These are phyloP conservation scores for Bombus polaris DNA, from an alignment of 1,140 invertebrate genomes.

Conservation along the genomic window DNA sequence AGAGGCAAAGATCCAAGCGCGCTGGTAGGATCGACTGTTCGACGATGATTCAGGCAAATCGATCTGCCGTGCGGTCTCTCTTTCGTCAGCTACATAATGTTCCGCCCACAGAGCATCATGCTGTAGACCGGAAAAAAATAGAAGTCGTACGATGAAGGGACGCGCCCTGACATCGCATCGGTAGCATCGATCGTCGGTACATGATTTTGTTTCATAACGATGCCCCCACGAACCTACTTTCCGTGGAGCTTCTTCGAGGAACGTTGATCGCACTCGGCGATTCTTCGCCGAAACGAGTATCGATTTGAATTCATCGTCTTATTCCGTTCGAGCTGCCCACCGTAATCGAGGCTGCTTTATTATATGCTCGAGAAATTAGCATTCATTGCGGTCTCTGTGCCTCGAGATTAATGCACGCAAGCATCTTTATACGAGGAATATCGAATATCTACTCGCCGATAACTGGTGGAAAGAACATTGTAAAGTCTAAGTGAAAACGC, in stretches of 20 bases:
- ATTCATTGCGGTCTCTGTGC: too few species aligned
- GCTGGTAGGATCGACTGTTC: conserved; percentile 30
- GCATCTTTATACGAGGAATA: too few species aligned
- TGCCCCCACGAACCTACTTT: too few species aligned
- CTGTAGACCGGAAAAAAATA: conserved; percentile 2
- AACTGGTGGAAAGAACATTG: too few species aligned
- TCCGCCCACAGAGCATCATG: conserved; percentile 28
- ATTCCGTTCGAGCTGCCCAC: too few species aligned
- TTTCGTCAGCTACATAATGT: conserved; percentile 51
- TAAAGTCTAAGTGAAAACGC: too few species aligned
- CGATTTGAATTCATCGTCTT: too few species aligned
- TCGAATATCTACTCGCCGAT: too few species aligned
- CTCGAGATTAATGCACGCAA: too few species aligned
- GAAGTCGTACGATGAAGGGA: background rate
- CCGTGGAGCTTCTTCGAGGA: background rate
- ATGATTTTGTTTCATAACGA: conserved; percentile 40
- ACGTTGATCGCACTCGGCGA: background rate
- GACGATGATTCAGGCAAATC: conserved; percentile 53
- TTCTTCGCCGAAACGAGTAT: too few species aligned
- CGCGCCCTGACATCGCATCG: conserved; percentile 4
- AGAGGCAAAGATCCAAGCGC: background rate
- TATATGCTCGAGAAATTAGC: too few species aligned
- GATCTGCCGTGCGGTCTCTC: conserved; percentile 38
- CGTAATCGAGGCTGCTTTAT: too few species aligned
- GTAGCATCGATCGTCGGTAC: conserved; percentile 32